These are phyloP conservation scores for Liposcelis brunnea DNA, from an alignment of 2,888 invertebrate species.

Conservation along the genomic window DNA sequence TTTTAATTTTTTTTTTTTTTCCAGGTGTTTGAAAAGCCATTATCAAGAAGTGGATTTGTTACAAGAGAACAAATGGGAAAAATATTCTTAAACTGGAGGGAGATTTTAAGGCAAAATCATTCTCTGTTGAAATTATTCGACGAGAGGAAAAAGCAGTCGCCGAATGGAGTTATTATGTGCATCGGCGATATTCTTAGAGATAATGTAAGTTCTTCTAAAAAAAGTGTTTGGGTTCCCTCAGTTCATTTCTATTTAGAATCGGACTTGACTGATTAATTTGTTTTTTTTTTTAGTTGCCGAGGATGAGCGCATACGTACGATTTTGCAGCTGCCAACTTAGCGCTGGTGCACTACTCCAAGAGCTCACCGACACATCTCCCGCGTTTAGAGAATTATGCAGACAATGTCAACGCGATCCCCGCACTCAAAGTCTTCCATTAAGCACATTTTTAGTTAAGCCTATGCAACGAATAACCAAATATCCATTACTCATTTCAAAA, in stretches of 20 bases:
- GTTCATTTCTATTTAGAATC: background rate
- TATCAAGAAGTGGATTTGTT: conserved; percentile 39
- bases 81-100: conserved; percentile 61
- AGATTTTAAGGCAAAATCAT: conserved; percentile 38
- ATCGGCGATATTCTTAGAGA: conserved; percentile 54
- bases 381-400: conserved; percentile 43
- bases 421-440: conserved; percentile 52
- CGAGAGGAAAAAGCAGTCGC: conserved; percentile 16
- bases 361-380: conserved; percentile 39
- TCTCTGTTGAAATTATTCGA: conserved; percentile 21
- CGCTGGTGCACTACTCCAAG: conserved; percentile 48
- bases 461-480: conserved; percentile 65
- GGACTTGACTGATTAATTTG: background rate
- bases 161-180: conserved; percentile 30
- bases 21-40: conserved; percentile 42
- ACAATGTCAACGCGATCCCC: conserved; percentile 43
- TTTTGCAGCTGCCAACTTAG: conserved; percentile 59
- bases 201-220: conserved; percentile 36
- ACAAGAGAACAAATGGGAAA: conserved; percentile 40
- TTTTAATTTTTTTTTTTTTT: conserved; percentile 9
- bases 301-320: conserved; percentile 51
- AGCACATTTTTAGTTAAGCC: conserved; percentile 62
- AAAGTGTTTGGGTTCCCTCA: conserved; percentile 1
- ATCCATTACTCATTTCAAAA: conserved; percentile 56
- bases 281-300: conserved; percentile 37